Conservation (phyloP, 2,113 vertebrate species). For the Clupea harengus region DNA sequence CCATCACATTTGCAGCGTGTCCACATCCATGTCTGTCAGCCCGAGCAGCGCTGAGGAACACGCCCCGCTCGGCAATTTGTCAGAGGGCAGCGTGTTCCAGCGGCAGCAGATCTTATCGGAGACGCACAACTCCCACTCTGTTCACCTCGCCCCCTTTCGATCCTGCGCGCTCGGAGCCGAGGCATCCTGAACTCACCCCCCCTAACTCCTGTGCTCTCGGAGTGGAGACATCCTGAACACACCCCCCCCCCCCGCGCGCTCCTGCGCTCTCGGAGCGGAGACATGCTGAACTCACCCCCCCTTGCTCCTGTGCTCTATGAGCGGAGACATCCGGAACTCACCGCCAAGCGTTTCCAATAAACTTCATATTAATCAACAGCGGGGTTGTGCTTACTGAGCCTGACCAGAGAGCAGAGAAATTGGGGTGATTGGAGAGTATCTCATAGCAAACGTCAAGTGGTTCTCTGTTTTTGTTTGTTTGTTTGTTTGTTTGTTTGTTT, state of each 20-base stretch:
- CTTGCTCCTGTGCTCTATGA: not conserved
- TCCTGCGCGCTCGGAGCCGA: not conserved
- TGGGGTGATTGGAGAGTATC: not conserved
- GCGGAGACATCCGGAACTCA: not conserved
- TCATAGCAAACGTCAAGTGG: not conserved
- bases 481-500: not conserved
- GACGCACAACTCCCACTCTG: not conserved
- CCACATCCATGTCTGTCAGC: constrained; percentile 54
- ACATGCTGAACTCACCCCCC: not conserved
- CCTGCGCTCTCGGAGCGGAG: not conserved
- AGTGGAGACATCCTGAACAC: not conserved
- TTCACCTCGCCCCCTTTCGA: not conserved
- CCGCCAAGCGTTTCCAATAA: not conserved
- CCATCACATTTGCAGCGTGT: constrained; percentile 63
- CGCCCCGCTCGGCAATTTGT: not conserved
- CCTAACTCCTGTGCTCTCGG: not conserved
- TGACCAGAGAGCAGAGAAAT: not conserved
- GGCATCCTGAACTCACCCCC: not conserved
- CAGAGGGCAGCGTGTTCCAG: not conserved
- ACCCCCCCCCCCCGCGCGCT: too few species aligned
- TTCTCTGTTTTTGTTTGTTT: not conserved
- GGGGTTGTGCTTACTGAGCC: not conserved
- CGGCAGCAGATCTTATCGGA: constrained; percentile 4
- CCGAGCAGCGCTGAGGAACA: too few species aligned
- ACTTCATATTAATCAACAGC: not conserved